Percentiles rank a stretch among this genome's conserved stretches.
phyloP scores from a whole-genome alignment of 2,113 vertebrate genomes.

The Pluvialis apricaria region DNA sequence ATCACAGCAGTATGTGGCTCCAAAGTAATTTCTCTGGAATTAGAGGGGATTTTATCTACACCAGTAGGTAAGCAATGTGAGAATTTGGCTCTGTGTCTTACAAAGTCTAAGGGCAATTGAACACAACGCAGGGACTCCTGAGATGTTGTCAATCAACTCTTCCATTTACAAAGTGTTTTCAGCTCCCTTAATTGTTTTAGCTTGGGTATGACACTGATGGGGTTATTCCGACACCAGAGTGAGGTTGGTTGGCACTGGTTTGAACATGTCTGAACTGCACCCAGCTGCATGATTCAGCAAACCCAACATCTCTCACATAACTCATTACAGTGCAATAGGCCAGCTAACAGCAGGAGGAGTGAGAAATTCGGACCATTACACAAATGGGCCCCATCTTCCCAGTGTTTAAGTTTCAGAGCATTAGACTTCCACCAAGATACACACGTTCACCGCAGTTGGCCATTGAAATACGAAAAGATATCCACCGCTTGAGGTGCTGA shows the following conservation, averaged over 20 bases:
- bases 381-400: neutral
- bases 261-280: neutral
- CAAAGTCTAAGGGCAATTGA: neutral
- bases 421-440: neutral
- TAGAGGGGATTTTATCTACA: neutral
- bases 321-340: neutral
- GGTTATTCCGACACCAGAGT: neutral
- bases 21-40: neutral
- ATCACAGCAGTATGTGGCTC: neutral
- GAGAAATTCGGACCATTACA: neutral
- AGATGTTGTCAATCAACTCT: neutral
- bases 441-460: neutral
- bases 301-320: neutral
- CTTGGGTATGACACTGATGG: neutral
- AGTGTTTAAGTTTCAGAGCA: neutral
- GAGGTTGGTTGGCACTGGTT: neutral
- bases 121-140: fast-evolving
- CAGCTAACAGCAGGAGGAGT: neutral
- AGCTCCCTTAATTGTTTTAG: neutral
- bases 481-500: neutral
- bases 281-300: neutral
- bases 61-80: neutral
- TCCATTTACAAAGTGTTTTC: neutral
- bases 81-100: neutral
- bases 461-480: fast-evolving